A percentile compares a stretch with the other conserved stretches of the same genome.
phyloP scores from a whole-genome alignment of 2,888 invertebrate genomes.

The Hypena proboscidalis region DNA sequence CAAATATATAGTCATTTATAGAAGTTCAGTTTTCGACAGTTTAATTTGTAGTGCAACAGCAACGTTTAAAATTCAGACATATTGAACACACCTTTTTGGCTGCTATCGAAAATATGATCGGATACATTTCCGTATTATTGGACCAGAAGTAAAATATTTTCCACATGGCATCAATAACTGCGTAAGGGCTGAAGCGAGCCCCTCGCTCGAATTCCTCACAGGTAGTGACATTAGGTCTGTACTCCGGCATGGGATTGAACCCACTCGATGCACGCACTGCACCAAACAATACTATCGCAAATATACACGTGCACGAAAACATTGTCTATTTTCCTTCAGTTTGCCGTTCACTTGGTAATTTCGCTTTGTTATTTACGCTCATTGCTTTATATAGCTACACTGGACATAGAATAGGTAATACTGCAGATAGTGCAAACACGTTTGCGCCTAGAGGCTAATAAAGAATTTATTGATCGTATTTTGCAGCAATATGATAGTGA shows the following conservation, averaged over 20 bases:
- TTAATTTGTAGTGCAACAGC: no score
- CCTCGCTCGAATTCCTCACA: conserved; percentile 70
- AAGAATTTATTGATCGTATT: no score
- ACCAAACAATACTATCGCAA: conserved; percentile 58
- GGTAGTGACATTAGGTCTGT: conserved; percentile 48
- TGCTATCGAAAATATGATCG: conserved; percentile 64
- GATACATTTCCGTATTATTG: conserved; percentile 58
- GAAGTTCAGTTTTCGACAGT: no score
- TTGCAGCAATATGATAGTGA: no score
- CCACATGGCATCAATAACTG: conserved; percentile 66
- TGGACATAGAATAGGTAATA: conserved; percentile 50
- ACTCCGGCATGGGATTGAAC: neutral
- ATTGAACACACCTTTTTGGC: conserved; percentile 55
- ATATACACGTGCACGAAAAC: conserved; percentile 63
- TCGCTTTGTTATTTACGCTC: conserved; percentile 51
- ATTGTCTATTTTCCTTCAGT: conserved; percentile 63
- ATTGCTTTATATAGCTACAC: conserved; percentile 45
- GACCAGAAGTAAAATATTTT: conserved; percentile 75
- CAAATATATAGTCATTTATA: neutral
- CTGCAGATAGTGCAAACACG: neutral
- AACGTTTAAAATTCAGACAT: no score
- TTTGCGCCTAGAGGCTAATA: neutral
- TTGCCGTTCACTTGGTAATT: conserved; percentile 55
- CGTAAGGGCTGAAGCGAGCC: conserved; percentile 62
- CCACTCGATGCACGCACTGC: conserved; percentile 16